Evolutionary conservation across 2,888 invertebrate genomes (phyloP).

Genomic region (Beris chalybata): DNA sequence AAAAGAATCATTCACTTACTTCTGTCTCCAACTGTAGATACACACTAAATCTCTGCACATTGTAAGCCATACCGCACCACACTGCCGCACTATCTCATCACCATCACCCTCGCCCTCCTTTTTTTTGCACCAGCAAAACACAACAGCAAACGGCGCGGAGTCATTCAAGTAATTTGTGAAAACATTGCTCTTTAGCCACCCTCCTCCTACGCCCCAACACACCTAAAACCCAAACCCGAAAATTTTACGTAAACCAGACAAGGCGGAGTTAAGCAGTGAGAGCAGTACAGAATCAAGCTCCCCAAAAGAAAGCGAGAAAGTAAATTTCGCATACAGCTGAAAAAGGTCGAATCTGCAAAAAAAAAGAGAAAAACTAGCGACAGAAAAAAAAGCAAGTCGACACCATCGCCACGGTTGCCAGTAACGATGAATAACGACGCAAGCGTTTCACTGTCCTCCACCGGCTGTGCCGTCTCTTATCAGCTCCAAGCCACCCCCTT

Average conservation of each 20-base stretch:
- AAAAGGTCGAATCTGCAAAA: conserved; percentile 20
- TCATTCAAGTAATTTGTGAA: too few relatives aligned
- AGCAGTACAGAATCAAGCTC: neutral
- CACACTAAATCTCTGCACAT: too few relatives aligned
- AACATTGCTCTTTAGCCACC: neutral
- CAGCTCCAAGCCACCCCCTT: too few relatives aligned
- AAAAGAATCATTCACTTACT: too few relatives aligned
- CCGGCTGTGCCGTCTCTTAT: conserved; percentile 7
- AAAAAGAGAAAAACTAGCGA: conserved; percentile 2
- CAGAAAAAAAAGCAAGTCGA: conserved; percentile 17
- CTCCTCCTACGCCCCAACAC: conserved; percentile 3
- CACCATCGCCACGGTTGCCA: conserved; percentile 27
- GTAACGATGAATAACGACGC: conserved; percentile 36
- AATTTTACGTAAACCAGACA: conserved; percentile 19
- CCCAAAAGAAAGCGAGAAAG: conserved; percentile 9
- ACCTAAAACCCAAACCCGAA: conserved; percentile 7
- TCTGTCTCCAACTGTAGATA: too few relatives aligned
- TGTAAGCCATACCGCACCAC: too few relatives aligned
- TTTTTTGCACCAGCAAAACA: too few relatives aligned
- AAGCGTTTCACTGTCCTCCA: conserved; percentile 28
- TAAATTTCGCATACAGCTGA: neutral
- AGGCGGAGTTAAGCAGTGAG: conserved; percentile 13
- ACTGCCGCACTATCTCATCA: too few relatives aligned
- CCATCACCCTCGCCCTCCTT: too few relatives aligned
- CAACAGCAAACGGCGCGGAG: too few relatives aligned